Evolutionary conservation across 2,797 vertebrate genomes (phyloP), one percentile per base, ranked within the genome.

Genomic region (Pitangus sulphuratus): DNA sequence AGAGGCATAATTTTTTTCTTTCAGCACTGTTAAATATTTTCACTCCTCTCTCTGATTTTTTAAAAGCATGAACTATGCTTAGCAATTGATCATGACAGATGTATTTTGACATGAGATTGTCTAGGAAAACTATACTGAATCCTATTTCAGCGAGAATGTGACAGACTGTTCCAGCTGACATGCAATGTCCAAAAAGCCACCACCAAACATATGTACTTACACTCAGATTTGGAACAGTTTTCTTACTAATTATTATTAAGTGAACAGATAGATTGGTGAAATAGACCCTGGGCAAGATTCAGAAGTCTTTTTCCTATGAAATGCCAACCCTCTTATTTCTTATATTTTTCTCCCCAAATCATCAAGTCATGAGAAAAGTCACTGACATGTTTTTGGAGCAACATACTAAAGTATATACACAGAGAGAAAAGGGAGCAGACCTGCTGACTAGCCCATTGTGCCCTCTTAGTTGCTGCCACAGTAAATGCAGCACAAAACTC

Each of bases 101-200:
- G 8, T 76, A 85, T 87, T 96, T 94, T 97, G 87, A 94, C 86
- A 94, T 33, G 19, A 77, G 44, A 47, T 66, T 72, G 18, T 75
- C 54, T 62, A 72, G 37, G 26, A 89, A 90, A 93, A 78, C 22
- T 56, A 30, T 39, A 50, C 2, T 56, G 48, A 85, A 85, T 89
- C n/a, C 35, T 71, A 40, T 64, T 84, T 81, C 47, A 83, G 11
- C 35, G 85, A 48, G 48, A 65, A 50, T n/a, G 42, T 22, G 64
- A 62, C 42, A 85, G 65, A 64, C 22, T 66, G 11, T 74, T 91
- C 50, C 47, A 93, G 18, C 39, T 75, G 71, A 66, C 22, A 44
- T 6, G 21, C 7, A 42, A 17, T 8, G 48, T 65, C 75, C 87
- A 95, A 91, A 84, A 93, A 83, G 31, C 18, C 42, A 84, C 24